Evolutionary conservation across 2,113 vertebrate species (phyloP).

Genomic region (Mixornis gularis): DNA sequence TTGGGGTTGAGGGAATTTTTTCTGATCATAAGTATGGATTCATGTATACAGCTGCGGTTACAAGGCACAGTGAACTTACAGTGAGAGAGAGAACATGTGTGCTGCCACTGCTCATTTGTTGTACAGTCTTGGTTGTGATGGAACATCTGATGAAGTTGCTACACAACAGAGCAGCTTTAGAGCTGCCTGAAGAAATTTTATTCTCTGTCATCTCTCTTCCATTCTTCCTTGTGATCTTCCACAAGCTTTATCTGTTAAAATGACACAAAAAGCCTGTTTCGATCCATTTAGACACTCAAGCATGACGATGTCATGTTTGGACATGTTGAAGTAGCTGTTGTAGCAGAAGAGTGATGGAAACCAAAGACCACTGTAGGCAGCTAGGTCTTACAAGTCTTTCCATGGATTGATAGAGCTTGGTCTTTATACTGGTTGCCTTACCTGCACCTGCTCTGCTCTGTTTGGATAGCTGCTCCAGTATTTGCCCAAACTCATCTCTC

Average conservation of each 20-base stretch:
- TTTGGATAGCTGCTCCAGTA: not conserved
- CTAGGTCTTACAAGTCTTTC: not conserved
- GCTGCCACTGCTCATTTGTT: not conserved
- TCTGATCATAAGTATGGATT: not conserved
- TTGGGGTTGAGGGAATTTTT: not conserved
- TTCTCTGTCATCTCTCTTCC: not conserved
- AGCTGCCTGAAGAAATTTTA: not conserved
- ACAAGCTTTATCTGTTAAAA: not conserved
- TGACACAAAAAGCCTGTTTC: not conserved
- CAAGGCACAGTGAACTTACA: not conserved
- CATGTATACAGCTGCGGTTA: not conserved
- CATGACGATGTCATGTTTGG: not conserved
- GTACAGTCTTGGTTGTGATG: not conserved
- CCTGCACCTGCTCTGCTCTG: not conserved
- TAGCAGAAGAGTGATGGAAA: not conserved
- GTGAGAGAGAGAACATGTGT: not conserved
- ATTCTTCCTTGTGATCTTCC: not conserved
- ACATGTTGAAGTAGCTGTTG: not conserved
- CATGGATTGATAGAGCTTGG: not conserved
- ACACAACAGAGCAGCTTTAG: not conserved
- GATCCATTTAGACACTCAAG: not conserved
- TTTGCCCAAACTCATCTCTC: not conserved
- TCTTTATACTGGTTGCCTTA: not conserved
- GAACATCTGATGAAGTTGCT: not conserved
- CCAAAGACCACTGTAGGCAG: not conserved